These are phyloP conservation scores for Okapia johnstoni DNA, from an alignment of 2,113 vertebrate genomes.

Conservation along the genomic window DNA sequence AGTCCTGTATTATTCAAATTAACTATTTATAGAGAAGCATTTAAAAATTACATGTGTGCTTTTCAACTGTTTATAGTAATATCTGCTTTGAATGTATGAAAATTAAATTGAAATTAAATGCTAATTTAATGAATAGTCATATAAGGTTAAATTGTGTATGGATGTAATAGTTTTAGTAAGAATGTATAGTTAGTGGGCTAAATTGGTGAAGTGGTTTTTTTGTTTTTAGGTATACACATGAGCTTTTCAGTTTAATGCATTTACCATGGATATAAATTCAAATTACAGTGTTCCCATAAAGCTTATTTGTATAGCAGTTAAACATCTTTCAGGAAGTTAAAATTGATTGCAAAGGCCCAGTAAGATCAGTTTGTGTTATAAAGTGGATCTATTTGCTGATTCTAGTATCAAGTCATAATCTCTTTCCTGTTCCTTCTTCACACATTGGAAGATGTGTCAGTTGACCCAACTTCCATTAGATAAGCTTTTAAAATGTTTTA, in stretches of 20 bases:
- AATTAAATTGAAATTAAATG: slow-evolving; percentile 24
- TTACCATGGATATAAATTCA: background rate
- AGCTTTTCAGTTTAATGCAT: background rate
- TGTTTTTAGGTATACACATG: background rate
- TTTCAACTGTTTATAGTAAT: slow-evolving; percentile 1
- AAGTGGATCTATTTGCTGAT: background rate
- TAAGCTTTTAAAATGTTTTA: background rate
- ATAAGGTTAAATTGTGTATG: slow-evolving; percentile 4
- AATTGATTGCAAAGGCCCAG: slow-evolving; percentile 8
- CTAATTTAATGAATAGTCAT: slow-evolving; percentile 14
- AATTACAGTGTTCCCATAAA: background rate
- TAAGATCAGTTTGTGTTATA: slow-evolving; percentile 31
- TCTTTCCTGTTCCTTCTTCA: background rate
- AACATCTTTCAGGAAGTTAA: background rate
- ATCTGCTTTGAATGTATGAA: background rate
- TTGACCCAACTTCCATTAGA: background rate
- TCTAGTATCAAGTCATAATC: slow-evolving; percentile 8
- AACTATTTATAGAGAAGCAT: background rate
- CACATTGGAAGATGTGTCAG: background rate
- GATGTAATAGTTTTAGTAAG: slow-evolving; percentile 25
- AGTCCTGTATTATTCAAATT: background rate
- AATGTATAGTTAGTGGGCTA: background rate
- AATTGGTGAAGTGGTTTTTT: background rate
- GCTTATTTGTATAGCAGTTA: background rate
- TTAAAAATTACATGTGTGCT: background rate